Evolutionary conservation across 2,888 invertebrate genomes (phyloP), one percentile per base, ranked within the genome.

Genomic region (Ophioninae sp.): DNA sequence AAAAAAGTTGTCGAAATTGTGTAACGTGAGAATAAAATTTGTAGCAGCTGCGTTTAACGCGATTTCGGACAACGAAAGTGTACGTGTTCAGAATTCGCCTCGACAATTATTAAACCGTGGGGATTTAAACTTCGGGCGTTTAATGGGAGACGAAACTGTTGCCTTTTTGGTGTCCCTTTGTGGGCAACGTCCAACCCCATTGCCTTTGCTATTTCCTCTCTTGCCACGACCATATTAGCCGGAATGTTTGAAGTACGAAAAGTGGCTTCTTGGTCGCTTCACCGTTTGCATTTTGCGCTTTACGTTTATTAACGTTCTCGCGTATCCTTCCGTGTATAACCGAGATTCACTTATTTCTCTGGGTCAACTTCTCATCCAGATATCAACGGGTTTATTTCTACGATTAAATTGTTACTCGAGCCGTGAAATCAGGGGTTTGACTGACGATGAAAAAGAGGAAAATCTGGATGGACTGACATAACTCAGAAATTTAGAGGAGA

Each of bases 231-330:
- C 70, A 67, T 79, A 20, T 76, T 79, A 50, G 13, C 61, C 50
- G 56, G 73, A 56, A 57, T 56, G 56, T 23, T 82, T 37, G 10
- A 69, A 56, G 79, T 59, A 75, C 75, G 70, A 82, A 82, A 75
- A 79, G 67, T 76, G 56, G 23, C 72, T 39, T 59, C 75, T 67
- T 41, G 59, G 30, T 44, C 69, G 10, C 62, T 68, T n/a, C 44
- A 21, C 7, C 62, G 61, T 62, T 21, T 56, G 30, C 23, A 13
- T 23, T 37, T 10, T 13, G 6, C 56, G 10, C 39, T 41, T 39
- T 8, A 17, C n/a, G 7, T 39, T 65, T 7, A 39, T 7, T 6
- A 39, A 65, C 17, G 37, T 41, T n/a, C 17, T 65, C 39, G n/a
- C n/a, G 17, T 39, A 17, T 39, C 30, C 17, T 39, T 39, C 65